Conservation (phyloP, 2,797 vertebrate species). For the Kryptopterus vitreolus region DNA sequence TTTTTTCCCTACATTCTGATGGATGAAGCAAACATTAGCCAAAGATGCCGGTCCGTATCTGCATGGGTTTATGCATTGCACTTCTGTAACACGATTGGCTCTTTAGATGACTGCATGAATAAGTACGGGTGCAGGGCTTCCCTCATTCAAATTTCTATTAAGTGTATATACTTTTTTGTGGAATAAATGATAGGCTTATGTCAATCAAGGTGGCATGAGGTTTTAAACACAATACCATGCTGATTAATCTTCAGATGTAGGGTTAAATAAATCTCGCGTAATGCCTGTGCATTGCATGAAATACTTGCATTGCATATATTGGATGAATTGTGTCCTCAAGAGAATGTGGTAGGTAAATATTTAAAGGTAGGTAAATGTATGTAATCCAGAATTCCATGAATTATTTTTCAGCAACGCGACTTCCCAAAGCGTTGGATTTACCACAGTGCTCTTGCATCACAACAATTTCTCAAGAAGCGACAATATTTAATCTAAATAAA, state of each 20-base stretch:
- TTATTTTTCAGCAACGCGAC: too few relatives aligned
- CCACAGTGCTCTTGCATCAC: too few relatives aligned
- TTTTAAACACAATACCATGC: background rate
- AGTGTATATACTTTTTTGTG: background rate
- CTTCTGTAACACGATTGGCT: too few relatives aligned
- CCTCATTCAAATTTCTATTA: background rate
- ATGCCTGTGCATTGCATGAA: conserved; percentile 3
- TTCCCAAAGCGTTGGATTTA: too few relatives aligned
- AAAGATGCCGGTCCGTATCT: background rate
- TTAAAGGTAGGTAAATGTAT: too few relatives aligned
- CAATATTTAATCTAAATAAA: too few relatives aligned
- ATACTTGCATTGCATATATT: background rate
- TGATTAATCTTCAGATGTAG: background rate
- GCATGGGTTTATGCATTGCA: background rate
- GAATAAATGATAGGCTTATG: background rate
- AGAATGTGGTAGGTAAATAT: background rate
- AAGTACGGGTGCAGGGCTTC: background rate
- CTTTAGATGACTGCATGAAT: background rate
- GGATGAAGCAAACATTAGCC: background rate
- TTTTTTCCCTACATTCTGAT: background rate
- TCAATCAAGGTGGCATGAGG: background rate
- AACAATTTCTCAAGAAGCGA: too few relatives aligned
- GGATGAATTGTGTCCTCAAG: background rate
- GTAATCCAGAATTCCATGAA: too few relatives aligned
- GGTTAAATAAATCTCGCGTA: background rate